Conservation (phyloP, 2,888 invertebrate genomes). For the Aphidius colemani region DNA sequence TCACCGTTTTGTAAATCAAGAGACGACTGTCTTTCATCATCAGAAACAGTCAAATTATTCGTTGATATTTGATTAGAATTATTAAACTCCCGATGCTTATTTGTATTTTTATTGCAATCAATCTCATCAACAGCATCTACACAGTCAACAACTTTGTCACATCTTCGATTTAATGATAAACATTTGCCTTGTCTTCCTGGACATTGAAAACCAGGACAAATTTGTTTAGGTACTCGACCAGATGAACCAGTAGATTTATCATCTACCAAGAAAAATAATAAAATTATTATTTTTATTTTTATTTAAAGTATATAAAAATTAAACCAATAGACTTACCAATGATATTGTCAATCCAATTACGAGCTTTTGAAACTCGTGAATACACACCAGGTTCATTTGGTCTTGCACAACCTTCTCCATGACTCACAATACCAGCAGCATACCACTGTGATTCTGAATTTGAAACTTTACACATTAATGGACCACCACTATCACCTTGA, state of each 20-base stretch:
- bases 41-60: too few relatives aligned
- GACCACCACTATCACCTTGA: slow-evolving; percentile 85
- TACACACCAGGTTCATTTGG: slow-evolving; percentile 82
- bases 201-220: slow-evolving; percentile 78
- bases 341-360: slow-evolving; percentile 74
- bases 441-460: slow-evolving; percentile 74
- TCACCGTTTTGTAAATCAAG: too few relatives aligned
- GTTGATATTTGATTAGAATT: too few relatives aligned
- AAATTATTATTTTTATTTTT: neutral
- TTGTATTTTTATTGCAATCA: slow-evolving; percentile 62
- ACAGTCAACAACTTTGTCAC: slow-evolving; percentile 78
- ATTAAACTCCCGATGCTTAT: slow-evolving; percentile 51
- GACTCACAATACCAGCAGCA: slow-evolving; percentile 82
- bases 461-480: slow-evolving; percentile 77
- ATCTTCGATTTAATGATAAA: slow-evolving; percentile 68
- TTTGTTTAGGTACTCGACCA: slow-evolving; percentile 57
- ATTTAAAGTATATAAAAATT: neutral
- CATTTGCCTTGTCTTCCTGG: slow-evolving; percentile 71
- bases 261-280: neutral
- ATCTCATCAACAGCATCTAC: slow-evolving; percentile 81
- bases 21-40: too few relatives aligned
- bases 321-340: slow-evolving; percentile 59
- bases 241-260: too few relatives aligned
- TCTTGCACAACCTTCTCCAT: slow-evolving; percentile 84
- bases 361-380: slow-evolving; percentile 74